A percentile compares a stretch with the other conserved stretches of the same genome.
These are phyloP conservation scores for Tribolium freemani DNA, from an alignment of 2,888 invertebrate species.

Conservation along the genomic window DNA sequence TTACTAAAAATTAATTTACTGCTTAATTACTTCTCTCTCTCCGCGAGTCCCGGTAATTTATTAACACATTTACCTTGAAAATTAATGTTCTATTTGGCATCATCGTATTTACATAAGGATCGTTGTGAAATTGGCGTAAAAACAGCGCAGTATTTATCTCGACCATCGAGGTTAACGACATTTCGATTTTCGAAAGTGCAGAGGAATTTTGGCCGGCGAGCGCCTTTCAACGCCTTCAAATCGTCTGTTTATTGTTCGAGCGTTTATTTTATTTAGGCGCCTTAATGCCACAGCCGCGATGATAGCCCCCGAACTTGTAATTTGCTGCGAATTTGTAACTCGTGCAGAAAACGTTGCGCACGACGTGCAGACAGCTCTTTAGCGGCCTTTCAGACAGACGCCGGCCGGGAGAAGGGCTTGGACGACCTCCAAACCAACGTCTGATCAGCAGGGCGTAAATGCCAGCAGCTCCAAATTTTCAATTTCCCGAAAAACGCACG, in stretches of 20 bases:
- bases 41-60: conserved; percentile 36
- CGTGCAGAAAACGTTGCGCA: conserved; percentile 31
- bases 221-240: neutral
- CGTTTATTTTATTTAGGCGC: conserved; percentile 26
- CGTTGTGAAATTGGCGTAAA: conserved; percentile 40
- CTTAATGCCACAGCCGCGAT: conserved; percentile 11
- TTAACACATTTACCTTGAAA: conserved; percentile 46
- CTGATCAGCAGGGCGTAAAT: neutral
- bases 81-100: conserved; percentile 45
- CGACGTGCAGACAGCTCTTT: conserved; percentile 24
- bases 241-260: neutral
- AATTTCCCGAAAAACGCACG: neutral
- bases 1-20: conserved; percentile 41
- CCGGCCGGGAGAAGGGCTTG: conserved; percentile 2
- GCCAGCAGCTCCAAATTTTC: conserved; percentile 1
- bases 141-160: conserved; percentile 25
- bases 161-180: conserved; percentile 32
- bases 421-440: neutral
- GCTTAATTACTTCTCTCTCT: conserved; percentile 41
- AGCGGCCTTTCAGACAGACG: conserved; percentile 17
- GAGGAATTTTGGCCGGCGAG: neutral
- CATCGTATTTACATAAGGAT: conserved; percentile 43
- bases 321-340: conserved; percentile 22
- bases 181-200: conserved; percentile 25
- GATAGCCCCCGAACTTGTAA: conserved; percentile 2